Base-by-base conservation (phyloP, 2,113 vertebrate species). In the Prochilodus magdalenae region DNA sequence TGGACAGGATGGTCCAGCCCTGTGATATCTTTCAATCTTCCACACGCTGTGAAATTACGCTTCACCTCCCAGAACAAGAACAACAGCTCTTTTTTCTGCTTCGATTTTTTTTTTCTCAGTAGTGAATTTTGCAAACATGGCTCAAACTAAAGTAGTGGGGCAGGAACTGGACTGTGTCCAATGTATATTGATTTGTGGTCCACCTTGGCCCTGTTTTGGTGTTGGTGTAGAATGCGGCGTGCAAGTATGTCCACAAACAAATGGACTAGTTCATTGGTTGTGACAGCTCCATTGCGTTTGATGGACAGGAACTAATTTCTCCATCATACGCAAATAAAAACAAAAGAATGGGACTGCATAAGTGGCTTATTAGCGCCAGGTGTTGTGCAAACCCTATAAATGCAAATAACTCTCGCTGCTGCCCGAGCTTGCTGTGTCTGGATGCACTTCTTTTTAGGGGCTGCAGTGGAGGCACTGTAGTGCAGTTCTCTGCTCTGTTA, bases 281-380 rank as follows among this genome's bases (percentile, higher is more conserved):
- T 96, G 96, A 95, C 95, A 97, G 93, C 88, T 92, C 86, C 80
- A 91, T 83, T 87, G 92, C 88, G 89, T 95, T 94, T 97, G 96
- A 97, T 83, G 89, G 96, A 94, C 94, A 94, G 91, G 89, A 93
- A 91, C 91, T 91, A 93, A 92, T 94, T 93, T 93, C 91, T 85
- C 88, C 89, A 93, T 94, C 91, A 92, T 90, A 92, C 76, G 67
- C 87, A 92, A 91, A 92, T 92, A 91, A 89, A 90, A 92, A 89
- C 85, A 88, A 86, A 86, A 83, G 70, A 86, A 88, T 83, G 75
- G 73, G 47, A 83, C 76, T 16, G 67, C 82, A 73, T 90, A 87
- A 89, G 79, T 86, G 79, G 66, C 85, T 90, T 86, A 89, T 91
- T 91, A 90, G 82, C 88, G 69, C 80, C 91, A 91, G 92, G 89